phyloP scores from a whole-genome alignment of 2,888 invertebrate genomes.

The Drosophila flavopinicola region DNA sequence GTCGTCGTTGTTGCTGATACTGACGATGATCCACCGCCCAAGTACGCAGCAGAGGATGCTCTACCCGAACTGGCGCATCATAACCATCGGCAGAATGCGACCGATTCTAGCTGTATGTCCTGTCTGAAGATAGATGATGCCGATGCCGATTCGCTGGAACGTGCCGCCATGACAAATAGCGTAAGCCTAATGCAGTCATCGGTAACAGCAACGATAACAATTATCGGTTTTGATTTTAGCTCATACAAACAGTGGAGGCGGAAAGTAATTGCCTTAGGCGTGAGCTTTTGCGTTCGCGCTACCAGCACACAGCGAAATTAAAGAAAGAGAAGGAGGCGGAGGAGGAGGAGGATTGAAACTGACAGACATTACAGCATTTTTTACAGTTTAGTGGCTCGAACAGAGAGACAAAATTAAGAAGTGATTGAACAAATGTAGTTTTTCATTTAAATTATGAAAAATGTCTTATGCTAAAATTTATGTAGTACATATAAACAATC shows the following conservation, averaged over 20 bases:
- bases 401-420: no score
- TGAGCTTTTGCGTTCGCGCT: conserved; percentile 78
- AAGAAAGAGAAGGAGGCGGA: conserved; percentile 29
- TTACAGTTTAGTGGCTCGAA: no score
- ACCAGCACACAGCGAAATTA: conserved; percentile 60
- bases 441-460: no score
- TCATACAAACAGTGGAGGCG: conserved; percentile 71
- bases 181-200: conserved; percentile 57
- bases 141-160: conserved; percentile 73
- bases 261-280: conserved; percentile 77
- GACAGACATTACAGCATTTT: neutral
- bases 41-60: conserved; percentile 40
- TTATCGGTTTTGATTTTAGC: conserved; percentile 45
- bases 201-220: neutral
- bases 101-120: conserved; percentile 61
- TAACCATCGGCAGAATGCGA: conserved; percentile 44
- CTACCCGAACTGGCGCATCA: conserved; percentile 11
- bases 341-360: conserved; percentile 10
- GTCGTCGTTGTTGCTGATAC: neutral
- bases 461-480: no score
- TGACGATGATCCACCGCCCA: conserved; percentile 55
- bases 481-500: no score
- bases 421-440: neutral
- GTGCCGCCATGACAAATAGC: conserved; percentile 75
- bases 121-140: conserved; percentile 61